phyloP scores from a whole-genome alignment of 2,888 invertebrate genomes.

The Lepetodrilus schrolli region DNA sequence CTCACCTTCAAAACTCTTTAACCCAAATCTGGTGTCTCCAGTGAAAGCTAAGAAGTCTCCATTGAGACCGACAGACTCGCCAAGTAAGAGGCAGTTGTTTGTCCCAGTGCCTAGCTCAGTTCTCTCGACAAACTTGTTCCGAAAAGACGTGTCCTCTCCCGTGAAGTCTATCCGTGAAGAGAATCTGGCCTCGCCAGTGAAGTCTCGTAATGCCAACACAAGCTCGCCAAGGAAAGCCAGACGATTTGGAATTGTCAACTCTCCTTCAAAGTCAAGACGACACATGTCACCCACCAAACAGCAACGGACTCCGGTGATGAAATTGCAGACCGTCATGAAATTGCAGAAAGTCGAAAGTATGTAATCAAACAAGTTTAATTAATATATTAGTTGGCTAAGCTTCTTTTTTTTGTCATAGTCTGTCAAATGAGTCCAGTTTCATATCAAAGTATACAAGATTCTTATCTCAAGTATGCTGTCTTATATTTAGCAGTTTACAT shows the following conservation, averaged over 20 bases:
- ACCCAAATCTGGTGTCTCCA: background rate
- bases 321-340: slow-evolving; percentile 32
- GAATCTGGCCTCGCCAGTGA: background rate
- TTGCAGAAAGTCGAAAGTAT: slow-evolving; percentile 39
- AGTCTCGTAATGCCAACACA: background rate
- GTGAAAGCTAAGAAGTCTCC: slow-evolving; percentile 7
- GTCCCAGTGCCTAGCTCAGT: background rate
- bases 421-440: too few relatives aligned
- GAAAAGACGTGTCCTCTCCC: background rate
- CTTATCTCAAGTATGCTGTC: too few relatives aligned
- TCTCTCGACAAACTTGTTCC: background rate
- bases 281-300: background rate
- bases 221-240: background rate
- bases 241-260: background rate
- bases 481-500: too few relatives aligned
- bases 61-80: background rate
- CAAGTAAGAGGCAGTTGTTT: slow-evolving; percentile 7
- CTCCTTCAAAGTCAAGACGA: slow-evolving; percentile 10
- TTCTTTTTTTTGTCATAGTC: too few relatives aligned
- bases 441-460: too few relatives aligned
- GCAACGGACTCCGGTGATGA: background rate
- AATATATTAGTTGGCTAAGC: too few relatives aligned
- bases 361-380: too few relatives aligned
- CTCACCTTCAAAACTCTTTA: slow-evolving; percentile 9
- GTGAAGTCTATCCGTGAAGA: background rate